Conservation (phyloP, 1,140 invertebrate species). For the Kradibia gibbosae region DNA sequence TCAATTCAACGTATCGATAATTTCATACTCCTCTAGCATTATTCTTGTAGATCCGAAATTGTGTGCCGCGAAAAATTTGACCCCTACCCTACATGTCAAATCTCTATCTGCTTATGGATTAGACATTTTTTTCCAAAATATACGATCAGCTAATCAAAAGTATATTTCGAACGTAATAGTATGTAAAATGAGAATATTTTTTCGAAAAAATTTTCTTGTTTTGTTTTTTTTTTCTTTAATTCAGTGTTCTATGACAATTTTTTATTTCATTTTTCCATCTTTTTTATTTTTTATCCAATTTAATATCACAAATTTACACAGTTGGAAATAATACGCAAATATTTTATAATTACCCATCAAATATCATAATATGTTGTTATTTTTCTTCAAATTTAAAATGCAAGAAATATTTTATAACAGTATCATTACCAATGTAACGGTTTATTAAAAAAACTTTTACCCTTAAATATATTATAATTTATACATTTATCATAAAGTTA, state of each 20-base stretch:
- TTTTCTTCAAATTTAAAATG: neutral
- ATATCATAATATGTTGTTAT: too few relatives aligned
- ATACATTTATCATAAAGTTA: conserved; percentile 38
- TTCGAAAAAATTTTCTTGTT: neutral
- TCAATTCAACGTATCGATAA: too few relatives aligned
- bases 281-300: neutral
- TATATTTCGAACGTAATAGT: neutral
- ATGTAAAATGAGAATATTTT: neutral
- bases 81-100: too few relatives aligned
- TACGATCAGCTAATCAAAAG: too few relatives aligned
- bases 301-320: conserved; percentile 51
- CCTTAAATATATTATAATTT: conserved; percentile 26
- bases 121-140: neutral
- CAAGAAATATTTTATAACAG: conserved; percentile 8
- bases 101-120: conserved; percentile 15
- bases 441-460: conserved; percentile 28
- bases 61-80: too few relatives aligned
- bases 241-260: neutral
- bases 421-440: neutral
- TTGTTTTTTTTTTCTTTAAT: too few relatives aligned
- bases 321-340: conserved; percentile 47
- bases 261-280: conserved; percentile 3
- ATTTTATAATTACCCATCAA: neutral
- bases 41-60: too few relatives aligned
- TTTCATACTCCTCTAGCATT: too few relatives aligned